Evolutionary conservation across 2,797 vertebrate genomes (phyloP).

Genomic region (Hydrolagus colliei): DNA sequence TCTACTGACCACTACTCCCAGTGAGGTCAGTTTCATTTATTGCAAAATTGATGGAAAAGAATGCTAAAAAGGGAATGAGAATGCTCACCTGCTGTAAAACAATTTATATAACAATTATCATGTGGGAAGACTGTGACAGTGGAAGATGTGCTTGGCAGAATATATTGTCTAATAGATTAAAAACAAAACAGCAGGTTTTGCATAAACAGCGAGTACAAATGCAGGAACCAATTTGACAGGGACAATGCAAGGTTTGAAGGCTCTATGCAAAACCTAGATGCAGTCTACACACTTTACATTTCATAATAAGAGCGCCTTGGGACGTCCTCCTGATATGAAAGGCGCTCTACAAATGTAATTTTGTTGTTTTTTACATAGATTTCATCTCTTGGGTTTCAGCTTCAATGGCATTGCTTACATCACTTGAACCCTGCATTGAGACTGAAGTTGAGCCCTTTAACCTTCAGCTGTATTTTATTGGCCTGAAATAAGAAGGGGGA

Average conservation of each 20-base stretch:
- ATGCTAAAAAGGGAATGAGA: neutral
- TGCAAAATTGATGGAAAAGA: no score
- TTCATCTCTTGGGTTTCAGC: neutral
- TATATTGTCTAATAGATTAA: neutral
- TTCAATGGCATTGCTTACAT: neutral
- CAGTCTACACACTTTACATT: neutral
- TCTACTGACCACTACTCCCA: no score
- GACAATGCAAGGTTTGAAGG: neutral
- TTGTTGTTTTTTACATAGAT: neutral
- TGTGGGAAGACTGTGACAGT: neutral
- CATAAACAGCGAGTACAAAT: neutral
- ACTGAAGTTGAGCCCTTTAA: no score
- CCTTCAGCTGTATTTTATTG: neutral
- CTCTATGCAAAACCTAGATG: neutral
- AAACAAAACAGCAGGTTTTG: neutral
- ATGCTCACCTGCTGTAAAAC: neutral
- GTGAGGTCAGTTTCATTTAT: no score
- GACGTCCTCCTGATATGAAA: no score
- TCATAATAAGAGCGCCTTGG: neutral
- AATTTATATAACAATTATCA: no score
- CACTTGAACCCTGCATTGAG: no score
- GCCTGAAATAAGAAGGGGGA: neutral
- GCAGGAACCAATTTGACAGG: neutral
- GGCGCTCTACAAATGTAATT: no score
- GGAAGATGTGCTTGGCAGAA: neutral